Evolutionary conservation across 2,888 invertebrate species (phyloP).

Genomic region (Melitaea athalia): DNA sequence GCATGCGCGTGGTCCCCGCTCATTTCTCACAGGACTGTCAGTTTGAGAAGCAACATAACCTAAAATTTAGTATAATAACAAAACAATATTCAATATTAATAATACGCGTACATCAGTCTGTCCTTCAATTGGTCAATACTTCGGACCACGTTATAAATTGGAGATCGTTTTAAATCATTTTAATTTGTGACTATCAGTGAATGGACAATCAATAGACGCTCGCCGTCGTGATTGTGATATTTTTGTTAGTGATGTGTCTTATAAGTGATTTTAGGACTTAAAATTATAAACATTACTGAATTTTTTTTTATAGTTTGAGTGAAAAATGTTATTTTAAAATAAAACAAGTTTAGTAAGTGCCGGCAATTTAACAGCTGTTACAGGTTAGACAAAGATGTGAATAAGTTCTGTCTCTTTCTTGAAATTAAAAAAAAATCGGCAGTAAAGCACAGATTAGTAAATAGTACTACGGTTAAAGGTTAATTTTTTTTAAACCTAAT

Average conservation of each 20-base stretch:
- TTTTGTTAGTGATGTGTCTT: slow-evolving; percentile 18
- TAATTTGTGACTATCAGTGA: slow-evolving; percentile 18
- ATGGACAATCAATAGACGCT: slow-evolving; percentile 18
- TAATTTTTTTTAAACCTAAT: background rate
- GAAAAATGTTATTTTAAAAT: background rate
- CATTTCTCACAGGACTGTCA: slow-evolving; percentile 23
- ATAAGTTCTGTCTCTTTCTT: slow-evolving; percentile 9
- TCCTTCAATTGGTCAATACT: slow-evolving; percentile 23
- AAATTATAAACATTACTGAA: background rate
- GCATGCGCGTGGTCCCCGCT: slow-evolving; percentile 19
- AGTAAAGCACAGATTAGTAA: too few relatives aligned
- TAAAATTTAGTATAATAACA: slow-evolving; percentile 14
- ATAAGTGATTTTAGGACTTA: background rate
- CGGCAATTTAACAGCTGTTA: slow-evolving; percentile 23
- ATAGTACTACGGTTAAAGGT: too few relatives aligned
- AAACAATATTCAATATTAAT: slow-evolving; percentile 16
- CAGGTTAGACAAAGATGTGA: slow-evolving; percentile 10
- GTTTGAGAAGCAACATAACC: slow-evolving; percentile 21
- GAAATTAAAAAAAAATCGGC: background rate
- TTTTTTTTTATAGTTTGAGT: background rate
- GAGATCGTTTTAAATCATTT: slow-evolving; percentile 26
- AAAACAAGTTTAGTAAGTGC: background rate
- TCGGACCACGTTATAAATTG: slow-evolving; percentile 31
- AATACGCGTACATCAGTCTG: background rate
- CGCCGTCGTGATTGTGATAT: slow-evolving; percentile 4